Evolutionary conservation across 2,797 vertebrate species (phyloP).

Genomic region (Lemur catta): DNA sequence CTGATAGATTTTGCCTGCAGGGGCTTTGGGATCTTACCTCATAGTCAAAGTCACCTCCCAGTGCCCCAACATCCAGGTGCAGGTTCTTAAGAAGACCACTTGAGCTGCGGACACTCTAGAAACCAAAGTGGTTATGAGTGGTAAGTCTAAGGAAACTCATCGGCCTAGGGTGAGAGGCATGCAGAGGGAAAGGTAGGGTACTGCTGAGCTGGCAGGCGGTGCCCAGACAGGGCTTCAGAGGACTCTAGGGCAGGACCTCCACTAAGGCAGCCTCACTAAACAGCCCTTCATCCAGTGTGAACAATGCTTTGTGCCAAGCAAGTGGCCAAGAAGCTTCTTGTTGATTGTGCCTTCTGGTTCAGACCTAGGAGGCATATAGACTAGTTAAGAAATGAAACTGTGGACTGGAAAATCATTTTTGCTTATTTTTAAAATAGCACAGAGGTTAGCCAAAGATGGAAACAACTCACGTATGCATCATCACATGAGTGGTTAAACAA

Average conservation of each 20-base stretch:
- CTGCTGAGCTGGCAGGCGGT: background rate
- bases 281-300: background rate
- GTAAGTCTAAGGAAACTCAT: background rate
- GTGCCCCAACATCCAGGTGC: conserved; percentile 87
- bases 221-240: background rate
- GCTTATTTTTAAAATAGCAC: background rate
- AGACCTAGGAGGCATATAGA: background rate
- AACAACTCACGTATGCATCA: background rate
- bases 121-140: background rate
- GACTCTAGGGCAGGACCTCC: background rate
- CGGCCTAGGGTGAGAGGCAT: background rate
- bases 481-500: background rate
- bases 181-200: background rate
- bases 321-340: background rate
- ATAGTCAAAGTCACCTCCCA: conserved; percentile 88
- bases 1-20: background rate
- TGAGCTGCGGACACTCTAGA: conserved; percentile 81
- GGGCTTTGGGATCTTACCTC: conserved; percentile 84
- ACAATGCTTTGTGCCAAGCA: background rate
- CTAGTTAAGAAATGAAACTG: background rate
- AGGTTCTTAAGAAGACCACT: conserved; percentile 87
- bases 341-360: background rate
- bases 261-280: background rate
- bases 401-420: background rate
- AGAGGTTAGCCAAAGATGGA: background rate